Conservation (phyloP, 2,113 vertebrate genomes). For the Ailurus styani region DNA sequence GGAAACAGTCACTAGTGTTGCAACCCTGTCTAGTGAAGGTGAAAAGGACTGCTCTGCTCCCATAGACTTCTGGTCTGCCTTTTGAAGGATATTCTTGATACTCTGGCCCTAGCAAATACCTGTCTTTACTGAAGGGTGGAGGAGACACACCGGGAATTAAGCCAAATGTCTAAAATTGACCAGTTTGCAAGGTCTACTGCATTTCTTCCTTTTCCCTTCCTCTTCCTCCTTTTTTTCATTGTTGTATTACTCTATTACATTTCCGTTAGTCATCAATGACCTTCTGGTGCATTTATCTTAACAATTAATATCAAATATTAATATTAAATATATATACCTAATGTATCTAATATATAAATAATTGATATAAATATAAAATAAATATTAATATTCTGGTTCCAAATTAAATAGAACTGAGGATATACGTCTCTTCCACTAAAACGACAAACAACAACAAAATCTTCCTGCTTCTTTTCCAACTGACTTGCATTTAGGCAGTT, state of each 20-base stretch:
- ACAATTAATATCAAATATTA: neutral
- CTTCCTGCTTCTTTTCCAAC: neutral
- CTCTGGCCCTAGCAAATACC: neutral
- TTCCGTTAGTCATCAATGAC: neutral
- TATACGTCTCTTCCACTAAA: fast-evolving
- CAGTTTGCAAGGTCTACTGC: neutral
- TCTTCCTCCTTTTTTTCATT: neutral
- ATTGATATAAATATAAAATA: too few relatives aligned
- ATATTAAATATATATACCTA: too few relatives aligned
- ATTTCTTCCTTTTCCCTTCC: neutral
- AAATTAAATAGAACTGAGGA: neutral
- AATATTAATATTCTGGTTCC: neutral
- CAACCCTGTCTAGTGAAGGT: neutral
- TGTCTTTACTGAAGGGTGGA: neutral
- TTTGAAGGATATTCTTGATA: neutral
- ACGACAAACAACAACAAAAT: neutral
- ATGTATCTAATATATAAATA: too few relatives aligned
- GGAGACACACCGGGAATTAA: neutral
- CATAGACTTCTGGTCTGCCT: neutral
- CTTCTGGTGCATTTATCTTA: neutral
- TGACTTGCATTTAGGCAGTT: neutral
- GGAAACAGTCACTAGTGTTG: neutral
- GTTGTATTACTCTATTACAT: neutral
- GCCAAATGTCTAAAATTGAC: neutral
- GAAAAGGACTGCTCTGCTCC: neutral